Conservation (phyloP, 2,888 invertebrate genomes). For the Drosophila bunnanda region DNA sequence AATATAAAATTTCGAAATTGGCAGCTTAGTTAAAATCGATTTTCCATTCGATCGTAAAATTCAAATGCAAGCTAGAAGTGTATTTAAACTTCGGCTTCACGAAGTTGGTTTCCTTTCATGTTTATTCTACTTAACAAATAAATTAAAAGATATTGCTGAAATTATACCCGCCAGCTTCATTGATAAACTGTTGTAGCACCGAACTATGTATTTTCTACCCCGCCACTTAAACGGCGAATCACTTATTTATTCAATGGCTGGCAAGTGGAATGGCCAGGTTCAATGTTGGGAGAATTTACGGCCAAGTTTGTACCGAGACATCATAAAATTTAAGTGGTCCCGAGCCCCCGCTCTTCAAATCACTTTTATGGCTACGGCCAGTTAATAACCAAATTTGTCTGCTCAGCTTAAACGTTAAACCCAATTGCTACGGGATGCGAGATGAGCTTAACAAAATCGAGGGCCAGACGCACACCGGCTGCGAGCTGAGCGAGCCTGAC, state of each 20-base stretch:
- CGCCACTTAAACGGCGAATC: conserved; percentile 16
- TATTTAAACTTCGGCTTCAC: too few species aligned
- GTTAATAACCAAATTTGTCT: conserved; percentile 73
- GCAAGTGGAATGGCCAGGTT: conserved; percentile 15
- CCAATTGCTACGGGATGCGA: conserved; percentile 21
- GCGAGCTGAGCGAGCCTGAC: conserved; percentile 13
- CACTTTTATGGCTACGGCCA: conserved; percentile 49
- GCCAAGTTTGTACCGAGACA: conserved; percentile 53
- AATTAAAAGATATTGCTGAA: background rate
- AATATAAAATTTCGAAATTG: too few species aligned
- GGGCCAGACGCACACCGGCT: conserved; percentile 2
- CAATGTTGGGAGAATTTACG: conserved; percentile 34
- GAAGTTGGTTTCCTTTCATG: too few species aligned
- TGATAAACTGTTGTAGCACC: conserved; percentile 8
- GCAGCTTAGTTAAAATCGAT: too few species aligned
- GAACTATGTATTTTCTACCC: conserved; percentile 1
- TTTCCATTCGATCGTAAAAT: too few species aligned
- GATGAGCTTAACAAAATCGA: conserved; percentile 24
- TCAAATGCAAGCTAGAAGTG: too few species aligned
- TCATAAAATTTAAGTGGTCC: conserved; percentile 57
- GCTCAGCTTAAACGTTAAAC: conserved; percentile 56
- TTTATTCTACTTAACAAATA: background rate
- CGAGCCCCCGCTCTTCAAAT: conserved; percentile 1
- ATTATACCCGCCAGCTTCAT: background rate
- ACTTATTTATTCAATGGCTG: conserved; percentile 31